phyloP scores from a whole-genome alignment of 2,888 invertebrate genomes.

The Silvanus unidentatus region DNA sequence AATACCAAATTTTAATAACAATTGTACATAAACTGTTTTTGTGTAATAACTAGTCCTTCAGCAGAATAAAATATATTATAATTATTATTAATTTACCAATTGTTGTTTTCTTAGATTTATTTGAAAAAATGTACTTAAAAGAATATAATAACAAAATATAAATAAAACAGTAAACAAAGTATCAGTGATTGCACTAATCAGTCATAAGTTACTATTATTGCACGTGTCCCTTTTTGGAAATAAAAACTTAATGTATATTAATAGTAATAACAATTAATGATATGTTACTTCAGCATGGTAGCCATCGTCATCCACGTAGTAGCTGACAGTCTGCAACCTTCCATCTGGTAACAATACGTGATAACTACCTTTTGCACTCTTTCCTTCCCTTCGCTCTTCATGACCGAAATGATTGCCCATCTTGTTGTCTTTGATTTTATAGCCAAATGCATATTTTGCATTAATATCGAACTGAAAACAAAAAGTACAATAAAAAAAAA shows the following conservation, averaged over 20 bases:
- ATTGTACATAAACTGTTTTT: slow-evolving; percentile 15
- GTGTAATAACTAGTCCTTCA: slow-evolving; percentile 21
- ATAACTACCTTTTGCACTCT: slow-evolving; percentile 66
- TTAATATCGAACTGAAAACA: slow-evolving; percentile 20
- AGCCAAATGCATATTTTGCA: slow-evolving; percentile 54
- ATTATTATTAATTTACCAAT: slow-evolving; percentile 4
- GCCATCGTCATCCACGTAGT: slow-evolving; percentile 69
- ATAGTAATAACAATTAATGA: slow-evolving; percentile 17
- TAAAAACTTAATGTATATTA: background rate
- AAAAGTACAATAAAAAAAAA: background rate
- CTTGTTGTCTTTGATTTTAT: slow-evolving; percentile 64
- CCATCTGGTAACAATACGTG: slow-evolving; percentile 76
- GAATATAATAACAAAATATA: slow-evolving; percentile 5
- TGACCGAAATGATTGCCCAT: slow-evolving; percentile 74
- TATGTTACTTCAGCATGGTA: slow-evolving; percentile 72
- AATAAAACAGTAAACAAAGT: slow-evolving; percentile 2
- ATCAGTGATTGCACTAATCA: background rate
- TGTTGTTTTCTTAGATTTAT: slow-evolving; percentile 9
- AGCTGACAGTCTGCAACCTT: slow-evolving; percentile 69
- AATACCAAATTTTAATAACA: too few relatives aligned
- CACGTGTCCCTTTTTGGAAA: background rate
- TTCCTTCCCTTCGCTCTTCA: slow-evolving; percentile 63
- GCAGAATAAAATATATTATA: background rate
- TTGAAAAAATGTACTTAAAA: background rate
- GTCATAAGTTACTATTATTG: slow-evolving; percentile 1